phyloP scores from a whole-genome alignment of 2,888 invertebrate species.

The Drosophila affinis region DNA sequence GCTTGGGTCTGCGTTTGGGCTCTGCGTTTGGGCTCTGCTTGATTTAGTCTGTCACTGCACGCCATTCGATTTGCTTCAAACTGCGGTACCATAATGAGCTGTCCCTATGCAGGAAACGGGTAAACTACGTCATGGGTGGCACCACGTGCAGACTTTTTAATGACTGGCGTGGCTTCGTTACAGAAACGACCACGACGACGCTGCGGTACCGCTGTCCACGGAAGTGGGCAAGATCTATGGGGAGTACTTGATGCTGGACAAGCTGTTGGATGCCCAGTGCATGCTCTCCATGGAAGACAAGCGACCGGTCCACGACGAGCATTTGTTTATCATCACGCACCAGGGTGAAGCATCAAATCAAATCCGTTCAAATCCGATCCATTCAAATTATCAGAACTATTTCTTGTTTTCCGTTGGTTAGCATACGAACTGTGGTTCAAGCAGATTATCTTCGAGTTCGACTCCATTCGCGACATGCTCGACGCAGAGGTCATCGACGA shows the following conservation, averaged over 20 bases:
- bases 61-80: conserved; percentile 44
- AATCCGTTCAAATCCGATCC: not conserved
- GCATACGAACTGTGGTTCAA: conserved; percentile 99
- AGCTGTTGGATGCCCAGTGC: conserved; percentile 91
- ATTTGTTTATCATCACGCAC: conserved; percentile 98
- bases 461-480: conserved; percentile 94
- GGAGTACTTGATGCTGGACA: conserved; percentile 95
- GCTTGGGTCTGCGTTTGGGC: not conserved
- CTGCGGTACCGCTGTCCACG: conserved; percentile 85
- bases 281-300: conserved; percentile 90
- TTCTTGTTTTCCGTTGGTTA: conserved; percentile 82
- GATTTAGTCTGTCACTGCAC: conserved; percentile 47
- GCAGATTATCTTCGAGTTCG: conserved; percentile 98
- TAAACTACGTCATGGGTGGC: conserved; percentile 42
- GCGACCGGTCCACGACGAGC: conserved; percentile 96
- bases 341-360: conserved; percentile 89
- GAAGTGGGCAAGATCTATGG: conserved; percentile 94
- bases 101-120: conserved; percentile 78
- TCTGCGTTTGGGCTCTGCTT: not conserved
- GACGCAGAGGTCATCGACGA: conserved; percentile 92
- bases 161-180: not conserved
- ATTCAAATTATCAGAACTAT: not conserved
- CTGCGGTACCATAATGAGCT: conserved; percentile 67
- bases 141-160: not conserved
- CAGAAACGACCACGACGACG: conserved; percentile 77